Evolutionary conservation across 1,140 invertebrate genomes (phyloP), one percentile per base, ranked within the genome.

Genomic region (Mesaphorura yosii): DNA sequence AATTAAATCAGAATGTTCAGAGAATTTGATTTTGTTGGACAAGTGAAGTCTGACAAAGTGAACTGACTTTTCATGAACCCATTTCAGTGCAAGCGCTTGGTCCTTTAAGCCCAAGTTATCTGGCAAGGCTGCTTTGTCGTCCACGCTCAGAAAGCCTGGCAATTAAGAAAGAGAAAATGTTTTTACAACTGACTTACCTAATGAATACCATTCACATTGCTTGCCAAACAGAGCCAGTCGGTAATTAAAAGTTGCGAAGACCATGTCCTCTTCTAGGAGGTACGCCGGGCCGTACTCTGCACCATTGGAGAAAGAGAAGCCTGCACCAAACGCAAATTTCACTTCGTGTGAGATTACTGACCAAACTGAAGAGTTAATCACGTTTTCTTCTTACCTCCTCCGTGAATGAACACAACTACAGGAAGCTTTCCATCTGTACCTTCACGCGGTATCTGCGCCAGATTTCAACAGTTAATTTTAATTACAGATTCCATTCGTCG

Each of bases 211-310:
- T n/a, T n/a, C 3, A 6, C 3, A 7, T 5, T 20, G 12, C 12
- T 41, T 55, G 57, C 58, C 58, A 15, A 81, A 64, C 1, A 75
- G 72, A 59, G 78, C 78, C 10, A 82, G 64, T 37, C 80, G 71
- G 64, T 81, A 82, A 57, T 80, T 81, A 6, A 82, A 64, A 0
- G 78, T 81, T 1, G 82, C 77, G 26, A 81, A 65, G 42, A 82
- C 68, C 1, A 80, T 70, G 46, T 81, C 72, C 39, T 74, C 70
- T 53, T 76, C 73, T 67, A 82, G 70, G 1, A 84, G 65, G 61
- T 77, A 79, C 50, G 77, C 74, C 1, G 77, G 72, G 0, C 71
- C 72, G 55, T 56, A 56, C 5, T 44, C 31, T 10, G 31, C 15
- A 34, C 31, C 31, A 10, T 34, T 34, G 31, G n/a, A 34, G 31